These are phyloP conservation scores for Leucopternis melanops DNA, from an alignment of 2,113 vertebrate genomes.

Conservation along the genomic window DNA sequence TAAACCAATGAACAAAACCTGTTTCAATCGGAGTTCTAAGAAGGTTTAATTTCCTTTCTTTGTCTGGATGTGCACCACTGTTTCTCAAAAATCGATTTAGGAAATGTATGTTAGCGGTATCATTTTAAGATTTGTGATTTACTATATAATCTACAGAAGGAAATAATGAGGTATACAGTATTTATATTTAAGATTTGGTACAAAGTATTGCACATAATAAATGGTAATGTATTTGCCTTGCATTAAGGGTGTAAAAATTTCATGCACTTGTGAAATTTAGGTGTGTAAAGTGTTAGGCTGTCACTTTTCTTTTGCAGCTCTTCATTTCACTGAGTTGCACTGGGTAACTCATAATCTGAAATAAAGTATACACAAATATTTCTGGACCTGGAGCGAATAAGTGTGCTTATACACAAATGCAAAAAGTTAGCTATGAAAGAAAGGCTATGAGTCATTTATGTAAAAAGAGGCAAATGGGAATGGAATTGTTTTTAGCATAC, in stretches of 20 bases:
- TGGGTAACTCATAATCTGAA: neutral
- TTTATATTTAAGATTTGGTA: neutral
- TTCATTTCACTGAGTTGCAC: neutral
- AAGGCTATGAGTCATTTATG: fast-evolving
- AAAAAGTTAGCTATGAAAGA: neutral
- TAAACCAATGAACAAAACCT: neutral
- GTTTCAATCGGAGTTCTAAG: neutral
- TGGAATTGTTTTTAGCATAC: neutral
- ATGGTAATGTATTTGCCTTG: neutral
- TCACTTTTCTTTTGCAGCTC: neutral
- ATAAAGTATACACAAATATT: neutral
- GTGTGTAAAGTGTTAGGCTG: neutral
- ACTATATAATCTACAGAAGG: neutral
- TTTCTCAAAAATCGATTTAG: neutral
- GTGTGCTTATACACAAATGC: neutral
- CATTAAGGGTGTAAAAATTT: neutral
- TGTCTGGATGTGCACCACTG: neutral
- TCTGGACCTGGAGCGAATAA: neutral
- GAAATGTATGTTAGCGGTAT: neutral
- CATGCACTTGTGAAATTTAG: neutral
- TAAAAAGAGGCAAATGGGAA: neutral
- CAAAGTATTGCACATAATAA: neutral
- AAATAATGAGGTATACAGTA: neutral
- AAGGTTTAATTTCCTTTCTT: neutral
- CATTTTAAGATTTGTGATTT: neutral